A percentile compares a stretch with the other conserved stretches of the same genome.
Conservation (phyloP, 2,797 vertebrate genomes). For the Craterocephalus amniculus region DNA sequence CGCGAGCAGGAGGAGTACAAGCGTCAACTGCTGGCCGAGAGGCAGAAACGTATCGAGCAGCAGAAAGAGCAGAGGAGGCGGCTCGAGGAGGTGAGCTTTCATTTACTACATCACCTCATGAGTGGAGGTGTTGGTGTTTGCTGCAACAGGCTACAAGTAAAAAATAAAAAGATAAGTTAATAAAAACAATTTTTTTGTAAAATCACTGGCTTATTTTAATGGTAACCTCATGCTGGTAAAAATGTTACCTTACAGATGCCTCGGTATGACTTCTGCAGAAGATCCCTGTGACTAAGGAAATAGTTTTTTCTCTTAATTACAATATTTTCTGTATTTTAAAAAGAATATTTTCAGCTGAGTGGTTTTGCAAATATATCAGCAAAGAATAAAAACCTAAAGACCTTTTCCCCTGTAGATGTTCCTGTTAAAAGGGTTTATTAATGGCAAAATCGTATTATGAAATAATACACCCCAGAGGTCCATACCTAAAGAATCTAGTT, state of each 20-base stretch:
- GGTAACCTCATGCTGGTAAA: too few relatives aligned
- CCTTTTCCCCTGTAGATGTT: background rate
- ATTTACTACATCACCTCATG: background rate
- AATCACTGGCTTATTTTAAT: too few relatives aligned
- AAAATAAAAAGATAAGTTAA: too few relatives aligned
- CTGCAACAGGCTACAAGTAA: too few relatives aligned
- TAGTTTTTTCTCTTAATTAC: background rate
- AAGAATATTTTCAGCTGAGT: background rate
- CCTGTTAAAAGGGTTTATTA: background rate
- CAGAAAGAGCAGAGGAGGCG: conserved; percentile 91
- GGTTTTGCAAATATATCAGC: background rate
- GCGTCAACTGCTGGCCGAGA: conserved; percentile 89
- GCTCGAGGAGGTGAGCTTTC: conserved; percentile 85
- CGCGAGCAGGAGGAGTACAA: conserved; percentile 92
- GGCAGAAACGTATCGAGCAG: conserved; percentile 92
- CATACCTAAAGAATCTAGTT: too few relatives aligned
- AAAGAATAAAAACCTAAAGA: background rate
- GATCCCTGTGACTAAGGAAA: too few relatives aligned
- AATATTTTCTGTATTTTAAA: background rate
- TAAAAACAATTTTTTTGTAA: too few relatives aligned
- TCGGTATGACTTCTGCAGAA: background rate
- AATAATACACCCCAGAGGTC: too few relatives aligned
- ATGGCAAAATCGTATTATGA: background rate
- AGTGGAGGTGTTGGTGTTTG: background rate
- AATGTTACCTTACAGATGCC: background rate